These are phyloP conservation scores for Lycaon pictus DNA, from an alignment of 2,113 vertebrate genomes.

Conservation along the genomic window DNA sequence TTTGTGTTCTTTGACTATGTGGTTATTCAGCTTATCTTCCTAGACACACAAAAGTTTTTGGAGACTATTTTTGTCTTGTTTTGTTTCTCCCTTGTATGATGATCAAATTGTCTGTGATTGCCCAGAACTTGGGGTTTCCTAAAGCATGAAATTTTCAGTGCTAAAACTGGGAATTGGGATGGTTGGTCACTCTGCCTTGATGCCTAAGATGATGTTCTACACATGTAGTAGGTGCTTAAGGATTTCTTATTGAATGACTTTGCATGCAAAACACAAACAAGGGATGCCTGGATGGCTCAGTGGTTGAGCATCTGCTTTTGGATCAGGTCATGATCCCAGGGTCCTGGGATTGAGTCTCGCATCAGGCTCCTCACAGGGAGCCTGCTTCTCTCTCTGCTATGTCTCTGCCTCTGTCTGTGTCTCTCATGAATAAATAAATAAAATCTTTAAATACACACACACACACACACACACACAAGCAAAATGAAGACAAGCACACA, in stretches of 20 bases:
- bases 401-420: too few relatives aligned
- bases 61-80: not conserved
- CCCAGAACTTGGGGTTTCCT: not conserved
- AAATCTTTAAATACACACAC: too few relatives aligned
- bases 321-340: too few relatives aligned
- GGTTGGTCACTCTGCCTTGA: not conserved
- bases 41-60: not conserved
- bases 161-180: not conserved
- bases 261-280: conserved; percentile 3
- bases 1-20: not conserved
- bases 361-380: too few relatives aligned
- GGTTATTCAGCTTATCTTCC: not conserved
- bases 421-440: too few relatives aligned
- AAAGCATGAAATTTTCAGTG: not conserved
- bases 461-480: too few relatives aligned
- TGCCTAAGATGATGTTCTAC: not conserved
- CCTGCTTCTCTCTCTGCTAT: too few relatives aligned
- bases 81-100: not conserved
- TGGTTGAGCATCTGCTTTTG: too few relatives aligned
- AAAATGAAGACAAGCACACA: not conserved
- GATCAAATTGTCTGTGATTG: not conserved
- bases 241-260: not conserved
- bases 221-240: not conserved
- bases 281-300: too few relatives aligned
- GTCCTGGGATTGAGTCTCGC: too few relatives aligned